Evolutionary conservation across 2,113 vertebrate species (phyloP), one percentile per base, ranked within the genome.

Genomic region (Notothenia coriiceps): DNA sequence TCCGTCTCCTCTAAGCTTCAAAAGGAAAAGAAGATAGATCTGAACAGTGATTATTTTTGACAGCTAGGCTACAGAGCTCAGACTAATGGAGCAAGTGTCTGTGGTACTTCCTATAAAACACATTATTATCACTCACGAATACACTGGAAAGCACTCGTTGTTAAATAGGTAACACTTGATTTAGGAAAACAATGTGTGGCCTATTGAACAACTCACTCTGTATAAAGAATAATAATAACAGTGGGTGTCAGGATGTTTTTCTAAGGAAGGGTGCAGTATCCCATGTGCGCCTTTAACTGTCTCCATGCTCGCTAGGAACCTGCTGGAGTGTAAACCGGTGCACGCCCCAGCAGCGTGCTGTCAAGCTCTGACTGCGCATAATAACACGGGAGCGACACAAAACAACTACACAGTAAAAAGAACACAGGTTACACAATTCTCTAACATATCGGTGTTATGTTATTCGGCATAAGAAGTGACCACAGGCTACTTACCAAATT

Each of bases 401-500:
- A 80, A 66, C 72, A 79, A 51, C 59, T 35, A 18, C 46, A 12
- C 18, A 66, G 59, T 57, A 55, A 77, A 88, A 61, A 74, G 73
- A 5, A 22, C 47, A 72, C 10, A 14, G 46, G 20, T 55, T 66
- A 18, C 70, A 69, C 0, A 15, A 10, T 1, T 8, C 47, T 51
- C 33, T 4, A 18, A 60, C 54, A 22, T 14, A 62, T 46, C 50
- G 22, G n/a, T 35, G 54, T 22, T 22, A 46, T 51, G 65, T 70
- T 67, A 35, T 29, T 29, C 29, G 29, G 29, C 29, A 29, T 8
- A 69, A 51, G 22, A 64, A 56, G 43, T 14, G 62, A 69, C 25
- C 47, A 47, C 51, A 18, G 8, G 22, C 69, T 90, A 95, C 97
- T 97, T 93, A 97, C 97, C 90, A 94, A 94, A 89, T 93, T 93